These are phyloP conservation scores for Tetrao urogallus DNA, from an alignment of 2,113 vertebrate species.

Conservation along the genomic window DNA sequence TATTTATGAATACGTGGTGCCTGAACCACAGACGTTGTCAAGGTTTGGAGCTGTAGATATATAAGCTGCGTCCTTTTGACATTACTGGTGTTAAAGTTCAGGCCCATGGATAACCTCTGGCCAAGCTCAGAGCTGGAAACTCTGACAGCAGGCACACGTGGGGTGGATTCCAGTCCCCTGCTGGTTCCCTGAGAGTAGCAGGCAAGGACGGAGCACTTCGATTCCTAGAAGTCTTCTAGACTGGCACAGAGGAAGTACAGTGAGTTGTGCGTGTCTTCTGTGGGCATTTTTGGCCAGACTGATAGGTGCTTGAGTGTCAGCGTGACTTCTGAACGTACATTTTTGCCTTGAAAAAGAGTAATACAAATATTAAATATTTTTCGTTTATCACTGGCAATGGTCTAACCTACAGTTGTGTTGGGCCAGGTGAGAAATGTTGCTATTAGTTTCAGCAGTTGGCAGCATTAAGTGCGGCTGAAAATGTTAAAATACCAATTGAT, in stretches of 20 bases:
- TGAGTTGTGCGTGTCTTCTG: background rate
- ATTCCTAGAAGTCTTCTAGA: slow-evolving; percentile 4
- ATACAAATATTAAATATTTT: background rate
- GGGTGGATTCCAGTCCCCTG: background rate
- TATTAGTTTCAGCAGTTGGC: background rate
- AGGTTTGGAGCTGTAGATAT: background rate
- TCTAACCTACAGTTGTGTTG: background rate
- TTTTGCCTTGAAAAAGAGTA: slow-evolving; percentile 28
- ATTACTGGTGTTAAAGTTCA: background rate
- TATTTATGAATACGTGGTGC: background rate
- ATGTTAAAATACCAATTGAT: background rate
- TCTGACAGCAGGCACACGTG: fast-evolving
- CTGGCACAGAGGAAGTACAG: background rate
- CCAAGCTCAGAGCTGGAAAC: background rate
- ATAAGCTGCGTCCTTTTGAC: background rate
- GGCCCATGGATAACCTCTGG: fast-evolving
- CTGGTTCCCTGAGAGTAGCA: background rate
- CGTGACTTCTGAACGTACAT: slow-evolving; percentile 25
- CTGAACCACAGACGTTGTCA: slow-evolving; percentile 22
- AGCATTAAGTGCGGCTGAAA: background rate
- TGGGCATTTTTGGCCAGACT: slow-evolving; percentile 8
- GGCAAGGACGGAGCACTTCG: background rate
- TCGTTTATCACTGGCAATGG: background rate
- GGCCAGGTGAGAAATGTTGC: background rate
- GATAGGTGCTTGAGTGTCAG: background rate